Conservation (phyloP, 1,140 invertebrate genomes). For the Elymnias hypermnestra region DNA sequence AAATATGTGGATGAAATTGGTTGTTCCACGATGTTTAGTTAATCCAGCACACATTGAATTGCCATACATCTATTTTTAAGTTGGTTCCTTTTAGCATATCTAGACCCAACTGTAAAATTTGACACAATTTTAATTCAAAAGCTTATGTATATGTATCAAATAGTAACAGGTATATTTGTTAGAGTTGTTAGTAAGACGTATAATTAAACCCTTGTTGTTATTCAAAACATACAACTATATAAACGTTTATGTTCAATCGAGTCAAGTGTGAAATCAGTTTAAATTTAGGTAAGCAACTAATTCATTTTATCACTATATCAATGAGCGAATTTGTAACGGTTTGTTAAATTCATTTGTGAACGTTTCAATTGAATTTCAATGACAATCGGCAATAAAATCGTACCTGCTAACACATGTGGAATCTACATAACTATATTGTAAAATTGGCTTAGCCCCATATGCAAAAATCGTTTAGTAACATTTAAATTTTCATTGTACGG, state of each 20-base stretch:
- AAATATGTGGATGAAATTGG: too few species aligned
- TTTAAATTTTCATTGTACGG: constrained; percentile 61
- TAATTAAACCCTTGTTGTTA: too few species aligned
- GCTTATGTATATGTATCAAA: too few species aligned
- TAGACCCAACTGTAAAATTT: too few species aligned
- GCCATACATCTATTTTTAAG: too few species aligned
- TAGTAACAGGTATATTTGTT: too few species aligned
- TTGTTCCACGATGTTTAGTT: too few species aligned
- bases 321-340: constrained; percentile 66
- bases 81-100: too few species aligned
- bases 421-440: constrained; percentile 34
- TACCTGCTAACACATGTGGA: constrained; percentile 61
- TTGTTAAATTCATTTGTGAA: constrained; percentile 51
- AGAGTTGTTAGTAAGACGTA: too few species aligned
- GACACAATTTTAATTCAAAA: too few species aligned
- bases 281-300: constrained; percentile 16
- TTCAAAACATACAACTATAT: too few species aligned
- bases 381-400: constrained; percentile 47
- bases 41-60: too few species aligned
- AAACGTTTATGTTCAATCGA: not conserved
- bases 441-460: constrained; percentile 48
- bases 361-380: constrained; percentile 56
- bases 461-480: constrained; percentile 70
- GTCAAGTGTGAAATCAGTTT: constrained; percentile 5
- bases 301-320: constrained; percentile 47